Evolutionary conservation across 2,113 vertebrate genomes (phyloP), one percentile per base, ranked within the genome.

Genomic region (Hydrolagus affinis): DNA sequence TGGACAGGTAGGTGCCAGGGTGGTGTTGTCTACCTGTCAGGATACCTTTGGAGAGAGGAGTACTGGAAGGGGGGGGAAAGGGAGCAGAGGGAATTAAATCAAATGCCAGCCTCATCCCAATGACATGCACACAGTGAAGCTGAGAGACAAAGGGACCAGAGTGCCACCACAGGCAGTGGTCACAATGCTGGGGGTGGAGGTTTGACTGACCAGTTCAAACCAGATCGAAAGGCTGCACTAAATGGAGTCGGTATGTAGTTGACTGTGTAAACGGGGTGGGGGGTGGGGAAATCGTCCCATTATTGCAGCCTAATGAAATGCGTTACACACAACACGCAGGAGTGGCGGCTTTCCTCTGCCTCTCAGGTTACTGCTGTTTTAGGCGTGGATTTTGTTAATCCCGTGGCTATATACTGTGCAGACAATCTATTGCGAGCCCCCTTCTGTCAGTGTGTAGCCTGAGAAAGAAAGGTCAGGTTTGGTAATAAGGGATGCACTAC

Each of bases 401-500:
- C 76, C 9, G 59, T 28, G 30, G 77, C 23, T 15, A 57, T 69
- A 75, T 32, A 75, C 32, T 17, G 44, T 75, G 30, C 32, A 56
- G 73, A 75, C 73, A 75, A 21, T 75, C 32, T 75, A 75, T 21
- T 75, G 32, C 73, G 56, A 75, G 14, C 28, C 30, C 44, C 72
- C 73, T 44, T 44, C 72, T 75, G 73, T 57, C 73, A 57, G 8
- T 75, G 32, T 75, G 21, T 75, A 44, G 15, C 73, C 73, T 56
- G 32, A 17, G 56, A 75, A 57, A 75, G 73, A 44, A 9, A 75
- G 32, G 73, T 75, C 73, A 75, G 17, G 32, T 21, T 75, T n/a
- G 19, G 32, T 75, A 75, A 75, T 75, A 56, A 75, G 73, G 73
- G 73, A 75, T 75, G 73, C 56, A 56, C 32, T 75, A 30, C 60